A percentile compares a stretch with the other conserved stretches of the same genome.
Evolutionary conservation across 2,888 invertebrate species (phyloP).

Genomic region (Drosophila neotestacea): DNA sequence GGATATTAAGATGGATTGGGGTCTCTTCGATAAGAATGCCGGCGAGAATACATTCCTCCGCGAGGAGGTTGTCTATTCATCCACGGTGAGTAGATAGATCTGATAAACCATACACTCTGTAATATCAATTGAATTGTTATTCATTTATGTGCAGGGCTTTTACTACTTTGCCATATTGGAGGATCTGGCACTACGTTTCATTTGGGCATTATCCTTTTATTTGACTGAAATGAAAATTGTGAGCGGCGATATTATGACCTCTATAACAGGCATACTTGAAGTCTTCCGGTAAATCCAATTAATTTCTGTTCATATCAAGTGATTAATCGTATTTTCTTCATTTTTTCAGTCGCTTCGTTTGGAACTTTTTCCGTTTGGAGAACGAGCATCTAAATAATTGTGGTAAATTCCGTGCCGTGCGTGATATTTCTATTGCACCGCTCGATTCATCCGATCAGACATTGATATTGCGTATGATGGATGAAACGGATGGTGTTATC

Average conservation of each 20-base stretch:
- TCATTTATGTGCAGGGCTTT: conserved; percentile 87
- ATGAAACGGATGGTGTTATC: conserved; percentile 94
- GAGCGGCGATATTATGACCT: conserved; percentile 92
- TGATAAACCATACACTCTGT: background rate
- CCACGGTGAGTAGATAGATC: conserved; percentile 88
- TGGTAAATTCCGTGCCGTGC: conserved; percentile 98
- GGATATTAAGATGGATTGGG: conserved; percentile 99
- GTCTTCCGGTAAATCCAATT: conserved; percentile 90
- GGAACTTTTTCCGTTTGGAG: conserved; percentile 99
- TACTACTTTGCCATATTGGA: conserved; percentile 99
- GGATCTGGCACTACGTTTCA: conserved; percentile 96
- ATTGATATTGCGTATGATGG: conserved; percentile 97
- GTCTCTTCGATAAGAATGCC: conserved; percentile 95
- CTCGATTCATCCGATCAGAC: conserved; percentile 97
- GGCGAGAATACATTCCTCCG: conserved; percentile 96
- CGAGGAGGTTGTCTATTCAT: conserved; percentile 98
- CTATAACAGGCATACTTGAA: conserved; percentile 93
- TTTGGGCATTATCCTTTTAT: conserved; percentile 96
- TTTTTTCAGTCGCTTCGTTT: conserved; percentile 93
- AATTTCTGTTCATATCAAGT: too few relatives aligned
- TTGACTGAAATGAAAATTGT: conserved; percentile 92
- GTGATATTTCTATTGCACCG: conserved; percentile 98
- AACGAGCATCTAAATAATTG: conserved; percentile 99
- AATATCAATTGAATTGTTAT: background rate
- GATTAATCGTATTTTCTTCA: background rate